Evolutionary conservation across 2,888 invertebrate species (phyloP).

Genomic region (Melanotus villosus): DNA sequence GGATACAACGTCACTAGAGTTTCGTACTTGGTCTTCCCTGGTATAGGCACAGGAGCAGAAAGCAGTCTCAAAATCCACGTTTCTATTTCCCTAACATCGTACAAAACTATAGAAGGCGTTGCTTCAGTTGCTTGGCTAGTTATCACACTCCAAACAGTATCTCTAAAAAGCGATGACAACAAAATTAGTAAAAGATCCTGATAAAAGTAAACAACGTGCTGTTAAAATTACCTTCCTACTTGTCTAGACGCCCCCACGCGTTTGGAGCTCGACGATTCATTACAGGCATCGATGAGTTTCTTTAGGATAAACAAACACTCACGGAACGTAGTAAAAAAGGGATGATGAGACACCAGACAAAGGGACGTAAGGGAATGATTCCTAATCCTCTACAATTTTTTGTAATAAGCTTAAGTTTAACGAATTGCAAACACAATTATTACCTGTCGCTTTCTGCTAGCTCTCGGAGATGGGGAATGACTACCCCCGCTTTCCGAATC

Average conservation of each 20-base stretch:
- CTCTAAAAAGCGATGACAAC: conserved; percentile 72
- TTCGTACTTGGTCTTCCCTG: conserved; percentile 91
- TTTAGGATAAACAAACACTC: conserved; percentile 97
- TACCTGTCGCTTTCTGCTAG: conserved; percentile 84
- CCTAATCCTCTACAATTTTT: conserved; percentile 78
- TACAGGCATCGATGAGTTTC: conserved; percentile 97
- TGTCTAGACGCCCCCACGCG: conserved; percentile 92
- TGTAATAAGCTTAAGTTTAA: conserved; percentile 23
- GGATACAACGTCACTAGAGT: too few relatives aligned
- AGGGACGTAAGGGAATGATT: conserved; percentile 97
- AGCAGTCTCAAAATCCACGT: conserved; percentile 97
- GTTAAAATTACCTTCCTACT: conserved; percentile 78
- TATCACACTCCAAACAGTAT: conserved; percentile 96
- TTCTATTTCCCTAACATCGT: conserved; percentile 98
- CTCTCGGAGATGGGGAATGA: conserved; percentile 88
- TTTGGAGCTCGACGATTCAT: conserved; percentile 91
- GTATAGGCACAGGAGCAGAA: conserved; percentile 98
- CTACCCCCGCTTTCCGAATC: conserved; percentile 93
- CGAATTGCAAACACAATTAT: conserved; percentile 13
- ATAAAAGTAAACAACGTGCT: conserved; percentile 19
- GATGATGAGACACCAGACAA: conserved; percentile 98
- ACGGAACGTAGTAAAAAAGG: conserved; percentile 98
- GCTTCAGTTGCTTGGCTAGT: conserved; percentile 87
- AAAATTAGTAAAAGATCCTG: conserved; percentile 12
- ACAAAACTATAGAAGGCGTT: conserved; percentile 90